A percentile compares a stretch with the other conserved stretches of the same genome.
Conservation (phyloP, 2,797 vertebrate species). For the Chelonia mydas region DNA sequence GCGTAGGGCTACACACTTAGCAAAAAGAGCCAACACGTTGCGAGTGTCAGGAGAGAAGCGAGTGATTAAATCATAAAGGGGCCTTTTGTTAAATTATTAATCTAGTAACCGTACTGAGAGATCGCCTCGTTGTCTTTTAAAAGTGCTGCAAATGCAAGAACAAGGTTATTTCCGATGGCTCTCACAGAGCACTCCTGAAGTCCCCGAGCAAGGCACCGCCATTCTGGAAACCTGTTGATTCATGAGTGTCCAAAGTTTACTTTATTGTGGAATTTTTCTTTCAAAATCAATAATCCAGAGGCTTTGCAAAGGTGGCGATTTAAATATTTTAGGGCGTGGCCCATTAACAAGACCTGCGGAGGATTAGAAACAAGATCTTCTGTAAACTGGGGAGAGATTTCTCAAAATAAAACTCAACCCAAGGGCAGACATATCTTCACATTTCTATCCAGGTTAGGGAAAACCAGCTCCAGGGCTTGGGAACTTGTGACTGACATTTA, state of each 20-base stretch:
- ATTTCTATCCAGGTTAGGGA: neutral
- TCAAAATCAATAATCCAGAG: neutral
- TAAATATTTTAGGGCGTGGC: neutral
- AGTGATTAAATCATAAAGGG: too few relatives aligned
- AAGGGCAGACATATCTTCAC: neutral
- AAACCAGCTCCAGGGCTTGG: neutral
- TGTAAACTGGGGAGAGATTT: neutral
- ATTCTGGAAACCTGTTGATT: neutral
- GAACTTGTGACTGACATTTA: neutral
- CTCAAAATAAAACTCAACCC: neutral
- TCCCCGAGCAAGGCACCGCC: neutral
- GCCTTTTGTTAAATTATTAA: neutral
- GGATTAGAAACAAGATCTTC: neutral
- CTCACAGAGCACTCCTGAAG: neutral
- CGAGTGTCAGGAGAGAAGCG: too few relatives aligned
- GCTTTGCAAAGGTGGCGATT: neutral
- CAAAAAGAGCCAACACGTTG: neutral
- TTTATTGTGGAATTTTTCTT: neutral
- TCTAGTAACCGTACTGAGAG: neutral
- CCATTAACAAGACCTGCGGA: neutral
- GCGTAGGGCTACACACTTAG: neutral
- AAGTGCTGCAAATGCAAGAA: neutral
- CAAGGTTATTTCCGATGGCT: neutral
- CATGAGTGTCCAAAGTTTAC: neutral
- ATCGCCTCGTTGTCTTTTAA: neutral